Evolutionary conservation across 2,113 vertebrate species (phyloP).

Genomic region (Leptocoma aspasia): DNA sequence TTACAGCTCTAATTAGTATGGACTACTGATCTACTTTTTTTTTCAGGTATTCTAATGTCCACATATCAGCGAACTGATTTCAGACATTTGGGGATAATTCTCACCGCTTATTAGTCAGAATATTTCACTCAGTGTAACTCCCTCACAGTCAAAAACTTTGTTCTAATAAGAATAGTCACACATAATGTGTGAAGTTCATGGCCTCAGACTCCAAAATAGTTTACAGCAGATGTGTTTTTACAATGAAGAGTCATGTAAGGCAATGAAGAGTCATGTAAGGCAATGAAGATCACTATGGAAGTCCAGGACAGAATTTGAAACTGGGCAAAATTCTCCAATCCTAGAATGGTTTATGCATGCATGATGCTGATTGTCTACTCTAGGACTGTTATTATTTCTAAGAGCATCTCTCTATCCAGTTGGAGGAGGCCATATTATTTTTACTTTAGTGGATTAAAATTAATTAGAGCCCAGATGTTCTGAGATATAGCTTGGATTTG

Average conservation of each 20-base stretch:
- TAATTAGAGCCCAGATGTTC: background rate
- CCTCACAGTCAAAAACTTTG: background rate
- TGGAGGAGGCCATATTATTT: background rate
- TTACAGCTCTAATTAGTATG: background rate
- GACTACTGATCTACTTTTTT: background rate
- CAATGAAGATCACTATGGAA: background rate
- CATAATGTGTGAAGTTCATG: background rate
- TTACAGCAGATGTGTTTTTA: background rate
- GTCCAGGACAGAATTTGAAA: background rate
- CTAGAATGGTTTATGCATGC: background rate
- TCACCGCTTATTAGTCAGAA: background rate
- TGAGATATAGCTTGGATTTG: background rate
- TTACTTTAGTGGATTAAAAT: background rate
- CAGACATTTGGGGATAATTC: background rate
- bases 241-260: background rate
- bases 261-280: background rate
- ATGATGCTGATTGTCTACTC: background rate
- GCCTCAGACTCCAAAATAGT: background rate
- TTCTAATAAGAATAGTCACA: background rate
- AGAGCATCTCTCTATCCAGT: background rate
- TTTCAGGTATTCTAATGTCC: background rate
- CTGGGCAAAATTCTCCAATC: background rate
- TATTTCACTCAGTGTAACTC: background rate
- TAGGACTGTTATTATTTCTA: background rate
- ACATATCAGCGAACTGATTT: background rate